Evolutionary conservation across 64 coral and sea anemone species (phyloP).

Genomic region (Platygyra sinensis): DNA sequence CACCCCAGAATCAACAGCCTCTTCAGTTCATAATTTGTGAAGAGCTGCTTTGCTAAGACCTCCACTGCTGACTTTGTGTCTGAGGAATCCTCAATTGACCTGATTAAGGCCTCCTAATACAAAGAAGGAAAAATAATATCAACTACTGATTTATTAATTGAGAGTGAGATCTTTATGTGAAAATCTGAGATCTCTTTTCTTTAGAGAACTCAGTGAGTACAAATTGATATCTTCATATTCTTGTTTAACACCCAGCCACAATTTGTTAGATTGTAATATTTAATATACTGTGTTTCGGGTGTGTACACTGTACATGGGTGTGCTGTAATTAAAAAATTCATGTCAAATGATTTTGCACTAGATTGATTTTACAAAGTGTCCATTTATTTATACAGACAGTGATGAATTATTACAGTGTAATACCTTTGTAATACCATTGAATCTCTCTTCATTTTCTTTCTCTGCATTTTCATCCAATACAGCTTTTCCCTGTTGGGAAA

Average conservation of each 20-base stretch:
- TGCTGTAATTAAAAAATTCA: no score
- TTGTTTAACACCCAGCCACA: no score
- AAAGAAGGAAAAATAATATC: not conserved
- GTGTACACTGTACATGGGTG: no score
- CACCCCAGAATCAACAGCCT: no score
- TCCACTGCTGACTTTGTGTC: not conserved
- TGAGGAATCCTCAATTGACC: not conserved
- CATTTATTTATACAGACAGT: not conserved
- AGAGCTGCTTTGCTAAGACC: constrained; percentile 4
- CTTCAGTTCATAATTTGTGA: not conserved
- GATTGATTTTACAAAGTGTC: no score
- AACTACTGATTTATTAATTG: not conserved
- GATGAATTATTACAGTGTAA: not conserved
- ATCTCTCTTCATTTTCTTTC: constrained; percentile 44
- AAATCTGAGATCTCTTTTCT: no score
- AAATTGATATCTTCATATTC: no score
- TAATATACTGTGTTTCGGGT: no score
- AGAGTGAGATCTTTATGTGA: no score
- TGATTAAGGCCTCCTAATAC: constrained; percentile 33
- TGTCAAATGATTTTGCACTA: no score
- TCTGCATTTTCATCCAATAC: constrained; percentile 23
- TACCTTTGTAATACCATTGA: constrained; percentile 38
- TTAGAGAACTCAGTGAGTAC: no score
- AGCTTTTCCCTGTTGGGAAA: constrained; percentile 15
- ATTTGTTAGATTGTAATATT: no score